A percentile compares a stretch with the other conserved stretches of the same genome.
Conservation (phyloP, 2,888 invertebrate species). For the Campoletis raptor region DNA sequence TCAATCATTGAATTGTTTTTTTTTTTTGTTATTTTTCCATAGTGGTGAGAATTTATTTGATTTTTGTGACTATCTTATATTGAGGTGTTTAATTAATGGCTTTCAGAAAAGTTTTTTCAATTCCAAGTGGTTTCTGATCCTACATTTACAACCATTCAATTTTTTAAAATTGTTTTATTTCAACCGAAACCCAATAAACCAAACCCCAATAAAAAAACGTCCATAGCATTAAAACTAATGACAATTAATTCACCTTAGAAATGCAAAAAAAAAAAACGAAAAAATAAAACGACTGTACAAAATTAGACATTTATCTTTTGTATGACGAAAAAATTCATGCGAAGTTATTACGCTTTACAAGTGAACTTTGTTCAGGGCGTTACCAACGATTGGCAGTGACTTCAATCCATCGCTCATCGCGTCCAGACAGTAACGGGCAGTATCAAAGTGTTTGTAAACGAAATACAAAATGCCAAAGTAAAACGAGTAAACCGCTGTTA, state of each 20-base stretch:
- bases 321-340: not conserved
- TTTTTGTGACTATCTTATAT: not conserved
- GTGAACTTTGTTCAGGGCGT: constrained; percentile 68
- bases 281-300: not conserved
- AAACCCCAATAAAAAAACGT: not conserved
- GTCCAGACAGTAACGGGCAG: constrained; percentile 75
- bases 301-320: not conserved
- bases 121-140: no score
- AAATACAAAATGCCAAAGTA: constrained; percentile 79
- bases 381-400: constrained; percentile 74
- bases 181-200: no score
- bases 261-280: not conserved
- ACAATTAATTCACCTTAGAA: not conserved
- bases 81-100: no score
- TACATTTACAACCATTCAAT: no score
- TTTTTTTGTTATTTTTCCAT: not conserved
- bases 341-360: constrained; percentile 15
- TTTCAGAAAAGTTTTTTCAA: no score
- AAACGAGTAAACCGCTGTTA: constrained; percentile 77
- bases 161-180: no score
- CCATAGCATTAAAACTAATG: not conserved
- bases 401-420: constrained; percentile 74
- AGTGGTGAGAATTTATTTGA: not conserved
- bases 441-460: constrained; percentile 77
- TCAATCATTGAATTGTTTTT: not conserved